Conservation (phyloP, 1,140 invertebrate genomes). For the Plutomurus gul region DNA sequence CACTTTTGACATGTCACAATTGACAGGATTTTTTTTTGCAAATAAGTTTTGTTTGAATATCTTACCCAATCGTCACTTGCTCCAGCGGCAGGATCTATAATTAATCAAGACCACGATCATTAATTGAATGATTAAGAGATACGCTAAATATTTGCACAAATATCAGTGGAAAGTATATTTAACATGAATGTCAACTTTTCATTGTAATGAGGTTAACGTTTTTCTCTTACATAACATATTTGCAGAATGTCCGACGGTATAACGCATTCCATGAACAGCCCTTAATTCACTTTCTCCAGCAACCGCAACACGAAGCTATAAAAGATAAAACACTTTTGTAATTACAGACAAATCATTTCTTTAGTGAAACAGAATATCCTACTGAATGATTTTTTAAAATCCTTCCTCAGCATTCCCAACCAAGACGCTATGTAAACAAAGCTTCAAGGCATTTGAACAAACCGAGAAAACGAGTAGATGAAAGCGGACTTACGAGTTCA, state of each 20-base stretch:
- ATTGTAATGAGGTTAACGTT: neutral
- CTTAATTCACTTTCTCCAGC: neutral
- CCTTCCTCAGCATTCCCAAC: constrained; percentile 48
- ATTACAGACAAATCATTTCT: neutral
- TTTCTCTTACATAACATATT: constrained; percentile 12
- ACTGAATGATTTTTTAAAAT: neutral
- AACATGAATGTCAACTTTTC: neutral
- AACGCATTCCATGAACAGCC: constrained; percentile 10
- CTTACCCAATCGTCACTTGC: constrained; percentile 22
- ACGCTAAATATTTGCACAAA: neutral
- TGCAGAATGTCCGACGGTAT: constrained; percentile 15
- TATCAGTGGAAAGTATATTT: neutral
- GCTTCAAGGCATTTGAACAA: neutral
- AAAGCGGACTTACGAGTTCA: neutral
- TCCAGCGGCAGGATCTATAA: constrained; percentile 29
- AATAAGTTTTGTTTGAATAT: too few relatives aligned
- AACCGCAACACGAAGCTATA: neutral
- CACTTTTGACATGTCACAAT: too few relatives aligned
- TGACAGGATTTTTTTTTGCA: neutral
- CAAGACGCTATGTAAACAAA: constrained; percentile 40
- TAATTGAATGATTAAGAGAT: neutral
- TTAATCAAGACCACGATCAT: neutral
- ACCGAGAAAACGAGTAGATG: too few relatives aligned
- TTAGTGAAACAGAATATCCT: neutral
- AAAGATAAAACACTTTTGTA: neutral